Evolutionary conservation across 2,888 invertebrate species (phyloP), one percentile per base, ranked within the genome.

Genomic region (Cybosia mesomella): DNA sequence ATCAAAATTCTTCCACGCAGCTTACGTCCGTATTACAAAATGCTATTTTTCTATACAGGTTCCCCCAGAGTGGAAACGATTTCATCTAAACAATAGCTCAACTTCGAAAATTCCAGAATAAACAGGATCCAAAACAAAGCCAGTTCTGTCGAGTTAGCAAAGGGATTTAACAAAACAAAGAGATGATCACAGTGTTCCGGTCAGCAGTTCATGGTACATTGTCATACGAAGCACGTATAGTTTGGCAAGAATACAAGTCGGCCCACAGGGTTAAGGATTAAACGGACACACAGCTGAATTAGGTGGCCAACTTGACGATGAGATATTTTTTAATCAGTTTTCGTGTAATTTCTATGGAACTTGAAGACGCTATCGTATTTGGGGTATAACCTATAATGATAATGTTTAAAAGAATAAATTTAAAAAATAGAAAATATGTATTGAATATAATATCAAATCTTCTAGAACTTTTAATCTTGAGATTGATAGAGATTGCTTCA

Each of bases 101-200:
- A 32, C 15, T 61, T 21, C 49, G n/a, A 32, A 53, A 62, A 62
- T 22, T 36, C 36, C 36, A 53, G 58, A 60, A 58, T 62, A 43
- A 57, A 70, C 58, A 62, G 24, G 58, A 68, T 62, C 55, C 61
- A 60, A 73, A 72, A 72, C 67, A 71, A 80, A 71, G 60, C 61
- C 43, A 62, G 58, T 69, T 75, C 58, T 73, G 70, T 69, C 66
- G 71, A 81, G 74, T 76, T 64, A 65, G 72, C 78, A 78, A 82
- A 83, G 80, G 80, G 76, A 72, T 82, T 81, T 76, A 72, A 68
- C 67, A 71, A 81, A 80, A 83, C 80, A 85, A 82, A 83, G 75
- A 82, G 74, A 78, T 79, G 80, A 81, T 83, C 82, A 76, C 34
- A 70, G 70, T 70, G 72, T 67, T 68, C 60, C 70, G 71, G 78